Evolutionary conservation across 2,113 vertebrate species (phyloP).

Genomic region (Charadrius vociferus): DNA sequence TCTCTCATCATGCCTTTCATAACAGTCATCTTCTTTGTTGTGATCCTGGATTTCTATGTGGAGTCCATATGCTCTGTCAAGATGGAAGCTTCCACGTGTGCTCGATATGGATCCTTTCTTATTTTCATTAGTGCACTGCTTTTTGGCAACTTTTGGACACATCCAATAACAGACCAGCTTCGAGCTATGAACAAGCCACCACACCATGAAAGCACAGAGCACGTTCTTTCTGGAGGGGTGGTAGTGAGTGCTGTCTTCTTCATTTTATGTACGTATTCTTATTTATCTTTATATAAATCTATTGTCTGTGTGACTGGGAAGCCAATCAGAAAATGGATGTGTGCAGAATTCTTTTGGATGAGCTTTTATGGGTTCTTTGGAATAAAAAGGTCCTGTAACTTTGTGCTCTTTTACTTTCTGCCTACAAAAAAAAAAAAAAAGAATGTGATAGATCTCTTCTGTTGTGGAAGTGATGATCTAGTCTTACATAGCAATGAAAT

Average conservation of each 20-base stretch:
- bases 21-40: constrained; percentile 90
- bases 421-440: background rate
- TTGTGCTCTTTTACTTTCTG: background rate
- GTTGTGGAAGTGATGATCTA: background rate
- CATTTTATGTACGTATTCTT: constrained; percentile 85
- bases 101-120: constrained; percentile 86
- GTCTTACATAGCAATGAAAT: background rate
- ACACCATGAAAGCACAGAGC: constrained; percentile 87
- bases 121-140: constrained; percentile 87
- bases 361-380: background rate
- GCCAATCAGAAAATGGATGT: background rate
- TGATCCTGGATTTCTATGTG: constrained; percentile 97
- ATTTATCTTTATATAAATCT: background rate
- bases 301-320: background rate
- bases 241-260: constrained; percentile 96
- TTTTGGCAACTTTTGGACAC: constrained; percentile 96
- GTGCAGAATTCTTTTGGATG: background rate
- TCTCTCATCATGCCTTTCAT: constrained; percentile 88
- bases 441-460: background rate
- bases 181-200: constrained; percentile 84
- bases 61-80: constrained; percentile 91
- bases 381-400: background rate
- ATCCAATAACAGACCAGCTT: constrained; percentile 92
- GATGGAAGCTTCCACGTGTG: constrained; percentile 87
- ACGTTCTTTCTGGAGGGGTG: constrained; percentile 95